A percentile compares a stretch with the other conserved stretches of the same genome.
Evolutionary conservation across 2,888 invertebrate species (phyloP).

Genomic region (Pherbina coryleti): DNA sequence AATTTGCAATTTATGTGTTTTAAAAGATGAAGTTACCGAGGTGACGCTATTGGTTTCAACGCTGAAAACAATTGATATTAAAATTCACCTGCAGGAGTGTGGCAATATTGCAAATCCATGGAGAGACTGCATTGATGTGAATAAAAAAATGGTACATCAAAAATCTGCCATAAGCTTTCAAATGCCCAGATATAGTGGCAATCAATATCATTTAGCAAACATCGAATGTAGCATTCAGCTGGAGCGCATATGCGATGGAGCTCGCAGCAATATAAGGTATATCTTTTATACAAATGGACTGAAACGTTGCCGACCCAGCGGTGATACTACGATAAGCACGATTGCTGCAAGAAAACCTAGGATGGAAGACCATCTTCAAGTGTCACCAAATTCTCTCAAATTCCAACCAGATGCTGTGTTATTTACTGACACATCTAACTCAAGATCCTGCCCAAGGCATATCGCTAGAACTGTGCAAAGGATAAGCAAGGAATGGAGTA

Average conservation of each 20-base stretch:
- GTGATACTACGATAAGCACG: background rate
- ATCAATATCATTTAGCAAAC: background rate
- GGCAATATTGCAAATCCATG: background rate
- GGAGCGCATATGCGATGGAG: background rate
- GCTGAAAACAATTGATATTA: background rate
- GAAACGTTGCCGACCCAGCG: background rate
- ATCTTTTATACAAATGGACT: background rate
- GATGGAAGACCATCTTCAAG: too few species aligned
- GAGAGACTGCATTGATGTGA: background rate
- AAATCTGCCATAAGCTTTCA: background rate
- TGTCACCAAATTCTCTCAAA: too few species aligned
- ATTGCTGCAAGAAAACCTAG: too few species aligned
- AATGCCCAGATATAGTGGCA: background rate
- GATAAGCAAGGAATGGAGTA: too few species aligned
- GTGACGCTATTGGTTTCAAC: background rate
- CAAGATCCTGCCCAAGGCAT: too few species aligned
- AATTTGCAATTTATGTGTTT: background rate
- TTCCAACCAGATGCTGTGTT: too few species aligned
- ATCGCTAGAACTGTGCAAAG: too few species aligned
- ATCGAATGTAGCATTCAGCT: background rate
- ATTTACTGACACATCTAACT: too few species aligned
- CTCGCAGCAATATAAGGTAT: background rate
- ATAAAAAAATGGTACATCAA: background rate
- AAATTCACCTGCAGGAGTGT: background rate
- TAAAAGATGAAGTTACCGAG: background rate